Percentiles rank a stretch among this genome's conserved stretches.
These are phyloP conservation scores for Formica selysi DNA, from an alignment of 1,140 invertebrate species.

Conservation along the genomic window DNA sequence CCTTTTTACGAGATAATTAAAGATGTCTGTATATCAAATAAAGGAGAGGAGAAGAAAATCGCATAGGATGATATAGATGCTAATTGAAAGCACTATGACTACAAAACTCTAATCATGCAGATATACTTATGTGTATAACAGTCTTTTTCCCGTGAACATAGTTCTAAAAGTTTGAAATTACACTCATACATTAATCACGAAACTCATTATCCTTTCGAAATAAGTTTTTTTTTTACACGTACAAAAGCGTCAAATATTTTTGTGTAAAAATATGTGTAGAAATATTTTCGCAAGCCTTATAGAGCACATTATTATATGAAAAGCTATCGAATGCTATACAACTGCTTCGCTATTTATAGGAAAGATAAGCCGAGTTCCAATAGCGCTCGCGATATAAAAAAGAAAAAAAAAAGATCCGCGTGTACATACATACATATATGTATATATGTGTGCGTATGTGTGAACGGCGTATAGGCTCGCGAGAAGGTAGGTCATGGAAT, in stretches of 20 bases:
- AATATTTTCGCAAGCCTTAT: not conserved
- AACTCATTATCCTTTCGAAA: not conserved
- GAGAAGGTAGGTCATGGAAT: constrained; percentile 75
- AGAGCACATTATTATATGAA: not conserved
- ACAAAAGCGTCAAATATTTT: not conserved
- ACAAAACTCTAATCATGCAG: not conserved
- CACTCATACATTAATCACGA: not conserved
- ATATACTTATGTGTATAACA: not conserved
- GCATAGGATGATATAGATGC: not conserved
- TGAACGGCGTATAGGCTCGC: constrained; percentile 44
- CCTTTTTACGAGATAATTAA: constrained; percentile 24
- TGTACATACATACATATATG: not conserved
- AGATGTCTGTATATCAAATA: not conserved
- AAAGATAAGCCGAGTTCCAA: not conserved
- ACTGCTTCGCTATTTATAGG: not conserved
- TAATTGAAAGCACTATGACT: not conserved
- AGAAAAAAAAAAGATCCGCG: not conserved
- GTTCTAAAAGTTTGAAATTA: not conserved
- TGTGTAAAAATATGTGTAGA: not conserved
- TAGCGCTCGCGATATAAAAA: constrained; percentile 4
- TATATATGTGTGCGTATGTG: not conserved
- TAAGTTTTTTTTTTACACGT: not conserved
- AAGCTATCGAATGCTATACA: not conserved
- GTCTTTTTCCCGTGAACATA: not conserved
- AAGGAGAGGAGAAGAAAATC: not conserved